A percentile compares a stretch with the other conserved stretches of the same genome.
These are phyloP conservation scores for Lithobates pipiens DNA, from an alignment of 2,797 vertebrate genomes.

Conservation along the genomic window DNA sequence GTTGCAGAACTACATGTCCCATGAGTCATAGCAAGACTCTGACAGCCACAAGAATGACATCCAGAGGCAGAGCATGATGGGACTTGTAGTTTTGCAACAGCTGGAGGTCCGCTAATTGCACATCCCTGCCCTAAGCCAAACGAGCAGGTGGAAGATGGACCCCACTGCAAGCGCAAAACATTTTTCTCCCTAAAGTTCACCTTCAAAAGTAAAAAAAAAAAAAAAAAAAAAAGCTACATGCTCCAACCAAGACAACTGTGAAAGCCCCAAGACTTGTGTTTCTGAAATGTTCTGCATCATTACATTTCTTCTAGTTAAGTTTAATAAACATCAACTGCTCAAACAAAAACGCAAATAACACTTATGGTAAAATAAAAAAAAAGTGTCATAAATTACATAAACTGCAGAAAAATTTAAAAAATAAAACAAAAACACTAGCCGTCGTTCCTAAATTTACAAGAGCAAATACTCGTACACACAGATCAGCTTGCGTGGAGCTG, in stretches of 20 bases:
- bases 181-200: too few relatives aligned
- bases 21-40: too few relatives aligned
- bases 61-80: too few relatives aligned
- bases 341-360: conserved; percentile 76
- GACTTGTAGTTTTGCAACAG: too few relatives aligned
- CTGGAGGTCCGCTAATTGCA: too few relatives aligned
- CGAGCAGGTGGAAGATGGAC: too few relatives aligned
- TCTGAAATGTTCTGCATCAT: conserved; percentile 72
- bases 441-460: conserved; percentile 66
- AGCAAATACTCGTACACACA: conserved; percentile 67
- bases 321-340: conserved; percentile 73
- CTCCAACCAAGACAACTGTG: conserved; percentile 62
- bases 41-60: too few relatives aligned
- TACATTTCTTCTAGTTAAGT: conserved; percentile 71
- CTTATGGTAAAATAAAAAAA: conserved; percentile 71
- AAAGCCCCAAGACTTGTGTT: conserved; percentile 69
- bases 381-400: conserved; percentile 73
- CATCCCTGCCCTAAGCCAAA: too few relatives aligned
- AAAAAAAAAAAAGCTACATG: conserved; percentile 40
- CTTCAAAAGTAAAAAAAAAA: too few relatives aligned
- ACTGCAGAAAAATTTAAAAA: conserved; percentile 58
- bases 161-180: too few relatives aligned
- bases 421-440: conserved; percentile 52
- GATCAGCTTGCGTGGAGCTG: conserved; percentile 64
- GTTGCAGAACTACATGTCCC: too few relatives aligned